Percentiles rank a stretch among this genome's conserved stretches.
phyloP scores from a whole-genome alignment of 2,797 vertebrate species.

The Eleutherodactylus coqui region DNA sequence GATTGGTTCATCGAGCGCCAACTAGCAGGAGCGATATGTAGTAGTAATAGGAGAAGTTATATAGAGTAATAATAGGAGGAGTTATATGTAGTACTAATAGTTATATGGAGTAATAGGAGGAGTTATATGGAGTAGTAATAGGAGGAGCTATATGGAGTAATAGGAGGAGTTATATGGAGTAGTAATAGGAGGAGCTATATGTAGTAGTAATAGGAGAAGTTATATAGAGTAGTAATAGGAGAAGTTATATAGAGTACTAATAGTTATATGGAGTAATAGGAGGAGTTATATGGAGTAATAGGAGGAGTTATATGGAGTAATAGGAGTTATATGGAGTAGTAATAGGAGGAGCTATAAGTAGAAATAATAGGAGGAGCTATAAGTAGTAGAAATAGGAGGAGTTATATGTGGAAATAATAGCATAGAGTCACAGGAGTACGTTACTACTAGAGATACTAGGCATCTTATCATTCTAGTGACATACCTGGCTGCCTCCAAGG shows the following conservation, averaged over 20 bases:
- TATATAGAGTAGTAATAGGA: slow-evolving; percentile 12
- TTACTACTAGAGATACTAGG: neutral
- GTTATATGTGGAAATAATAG: neutral
- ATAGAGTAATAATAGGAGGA: slow-evolving; percentile 14
- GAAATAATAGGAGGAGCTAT: slow-evolving; percentile 5
- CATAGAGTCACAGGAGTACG: too few relatives aligned
- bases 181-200: slow-evolving; percentile 12
- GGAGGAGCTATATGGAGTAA: too few relatives aligned
- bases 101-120: neutral
- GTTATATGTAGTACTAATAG: slow-evolving; percentile 6
- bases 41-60: slow-evolving; percentile 3
- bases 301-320: too few relatives aligned
- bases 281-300: neutral
- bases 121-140: too few relatives aligned
- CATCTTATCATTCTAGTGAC: neutral
- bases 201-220: neutral
- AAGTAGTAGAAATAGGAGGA: neutral
- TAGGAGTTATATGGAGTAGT: slow-evolving; percentile 8
- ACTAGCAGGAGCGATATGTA: neutral
- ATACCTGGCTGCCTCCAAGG: slow-evolving; percentile 31
- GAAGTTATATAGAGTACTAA: slow-evolving; percentile 6
- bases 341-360: slow-evolving; percentile 9
- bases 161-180: slow-evolving; percentile 4
- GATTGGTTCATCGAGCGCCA: too few relatives aligned
- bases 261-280: neutral